These are phyloP conservation scores for Lasioglossum albipes DNA, from an alignment of 1,140 invertebrate species.

Conservation along the genomic window DNA sequence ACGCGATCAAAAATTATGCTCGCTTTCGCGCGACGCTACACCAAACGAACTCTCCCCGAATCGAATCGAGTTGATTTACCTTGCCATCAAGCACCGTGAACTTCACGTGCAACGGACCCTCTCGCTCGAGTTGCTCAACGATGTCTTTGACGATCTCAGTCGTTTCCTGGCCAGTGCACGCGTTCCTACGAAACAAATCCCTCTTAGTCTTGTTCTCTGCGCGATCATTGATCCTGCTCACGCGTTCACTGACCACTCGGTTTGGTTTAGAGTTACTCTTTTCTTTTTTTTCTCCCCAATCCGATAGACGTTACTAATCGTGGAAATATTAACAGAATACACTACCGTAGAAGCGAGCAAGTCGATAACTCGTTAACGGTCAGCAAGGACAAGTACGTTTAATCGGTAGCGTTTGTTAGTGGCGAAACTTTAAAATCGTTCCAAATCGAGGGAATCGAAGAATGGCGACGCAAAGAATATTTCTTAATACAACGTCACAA, in stretches of 20 bases:
- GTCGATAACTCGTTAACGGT: too few relatives aligned
- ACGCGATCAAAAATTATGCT: background rate
- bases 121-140: constrained; percentile 78
- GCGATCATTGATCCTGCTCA: background rate
- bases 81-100: constrained; percentile 90
- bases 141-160: constrained; percentile 74
- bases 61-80: constrained; percentile 77
- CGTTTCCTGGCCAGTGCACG: constrained; percentile 72
- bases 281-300: too few relatives aligned
- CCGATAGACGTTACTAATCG: too few relatives aligned
- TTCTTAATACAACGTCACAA: background rate
- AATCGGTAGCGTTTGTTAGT: constrained; percentile 7
- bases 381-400: too few relatives aligned
- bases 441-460: background rate
- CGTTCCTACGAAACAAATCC: constrained; percentile 18
- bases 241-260: background rate
- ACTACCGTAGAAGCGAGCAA: too few relatives aligned
- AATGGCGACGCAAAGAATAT: background rate
- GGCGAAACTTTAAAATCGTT: background rate
- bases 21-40: too few relatives aligned
- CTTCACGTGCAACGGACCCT: constrained; percentile 90
- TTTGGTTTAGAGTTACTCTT: too few relatives aligned
- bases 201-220: background rate
- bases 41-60: too few relatives aligned
- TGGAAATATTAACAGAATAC: too few relatives aligned